These are phyloP conservation scores for Rhodinocichla rosea DNA, from an alignment of 2,113 vertebrate species.

Conservation along the genomic window DNA sequence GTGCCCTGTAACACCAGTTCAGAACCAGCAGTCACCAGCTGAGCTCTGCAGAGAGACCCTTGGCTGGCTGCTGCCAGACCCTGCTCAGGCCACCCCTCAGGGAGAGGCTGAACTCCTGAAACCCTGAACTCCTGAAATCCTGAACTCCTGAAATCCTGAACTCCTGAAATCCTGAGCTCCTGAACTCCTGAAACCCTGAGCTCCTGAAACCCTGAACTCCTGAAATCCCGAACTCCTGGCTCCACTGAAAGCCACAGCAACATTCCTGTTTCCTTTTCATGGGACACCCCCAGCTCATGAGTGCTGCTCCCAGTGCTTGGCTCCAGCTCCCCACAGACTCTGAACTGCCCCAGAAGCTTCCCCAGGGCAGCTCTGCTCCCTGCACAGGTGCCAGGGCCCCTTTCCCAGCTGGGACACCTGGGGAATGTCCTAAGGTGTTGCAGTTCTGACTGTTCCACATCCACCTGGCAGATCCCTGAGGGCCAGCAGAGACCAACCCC, in stretches of 20 bases:
- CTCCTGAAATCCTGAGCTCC: too few relatives aligned
- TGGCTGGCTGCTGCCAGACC: neutral
- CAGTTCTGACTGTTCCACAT: neutral
- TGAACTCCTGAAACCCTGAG: neutral
- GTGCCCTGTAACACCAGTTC: neutral
- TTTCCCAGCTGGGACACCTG: neutral
- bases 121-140: neutral
- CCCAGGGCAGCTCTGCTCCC: neutral
- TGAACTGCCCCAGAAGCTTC: neutral
- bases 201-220: neutral
- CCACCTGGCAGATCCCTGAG: rapidly evolving
- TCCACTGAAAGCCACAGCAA: neutral
- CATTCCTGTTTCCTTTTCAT: rapidly evolving
- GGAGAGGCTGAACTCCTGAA: neutral
- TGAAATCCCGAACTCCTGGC: neutral
- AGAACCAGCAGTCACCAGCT: neutral
- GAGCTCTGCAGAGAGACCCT: neutral
- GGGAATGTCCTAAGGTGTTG: neutral
- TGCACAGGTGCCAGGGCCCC: neutral
- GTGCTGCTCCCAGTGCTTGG: rapidly evolving
- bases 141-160: neutral
- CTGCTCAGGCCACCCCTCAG: neutral
- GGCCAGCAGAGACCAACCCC: neutral
- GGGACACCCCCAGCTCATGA: neutral
- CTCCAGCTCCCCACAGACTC: neutral